phyloP scores from a whole-genome alignment of 2,113 vertebrate species.

The Cyprinodon variegatus region DNA sequence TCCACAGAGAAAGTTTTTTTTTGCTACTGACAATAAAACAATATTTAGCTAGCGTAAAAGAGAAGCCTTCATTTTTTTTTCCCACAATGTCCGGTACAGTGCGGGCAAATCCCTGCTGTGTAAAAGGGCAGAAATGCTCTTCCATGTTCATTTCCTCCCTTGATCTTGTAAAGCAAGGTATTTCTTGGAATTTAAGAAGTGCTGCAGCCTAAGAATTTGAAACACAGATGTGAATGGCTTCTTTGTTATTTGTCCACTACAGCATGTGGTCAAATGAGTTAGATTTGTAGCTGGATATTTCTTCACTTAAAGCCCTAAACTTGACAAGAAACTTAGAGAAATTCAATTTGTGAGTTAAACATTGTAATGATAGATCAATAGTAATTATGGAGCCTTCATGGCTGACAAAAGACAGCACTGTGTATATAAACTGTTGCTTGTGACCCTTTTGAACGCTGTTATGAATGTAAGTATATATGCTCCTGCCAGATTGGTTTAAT shows the following conservation, averaged over 20 bases:
- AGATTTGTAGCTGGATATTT: constrained; percentile 50
- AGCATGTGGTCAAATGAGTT: constrained; percentile 29
- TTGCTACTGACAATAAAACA: constrained; percentile 39
- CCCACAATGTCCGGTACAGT: constrained; percentile 2
- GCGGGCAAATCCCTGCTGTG: neutral
- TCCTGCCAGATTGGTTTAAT: constrained; percentile 13
- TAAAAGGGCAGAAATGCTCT: neutral
- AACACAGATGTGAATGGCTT: neutral
- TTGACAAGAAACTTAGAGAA: constrained; percentile 73
- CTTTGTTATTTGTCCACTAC: constrained; percentile 5
- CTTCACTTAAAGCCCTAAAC: constrained; percentile 70
- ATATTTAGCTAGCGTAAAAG: constrained; percentile 31
- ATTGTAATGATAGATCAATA: constrained; percentile 76
- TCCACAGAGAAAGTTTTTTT: constrained; percentile 7
- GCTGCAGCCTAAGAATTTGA: neutral
- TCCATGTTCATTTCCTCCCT: neutral
- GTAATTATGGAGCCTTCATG: constrained; percentile 64
- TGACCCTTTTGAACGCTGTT: constrained; percentile 13
- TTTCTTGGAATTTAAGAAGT: constrained; percentile 45
- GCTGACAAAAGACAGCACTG: constrained; percentile 63
- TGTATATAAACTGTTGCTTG: constrained; percentile 24
- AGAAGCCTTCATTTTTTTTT: constrained; percentile 2
- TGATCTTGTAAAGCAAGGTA: constrained; percentile 1
- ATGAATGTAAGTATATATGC: constrained; percentile 2
- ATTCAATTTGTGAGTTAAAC: constrained; percentile 70